Evolutionary conservation across 2,113 vertebrate genomes (phyloP).

Genomic region (Gambusia holbrooki): DNA sequence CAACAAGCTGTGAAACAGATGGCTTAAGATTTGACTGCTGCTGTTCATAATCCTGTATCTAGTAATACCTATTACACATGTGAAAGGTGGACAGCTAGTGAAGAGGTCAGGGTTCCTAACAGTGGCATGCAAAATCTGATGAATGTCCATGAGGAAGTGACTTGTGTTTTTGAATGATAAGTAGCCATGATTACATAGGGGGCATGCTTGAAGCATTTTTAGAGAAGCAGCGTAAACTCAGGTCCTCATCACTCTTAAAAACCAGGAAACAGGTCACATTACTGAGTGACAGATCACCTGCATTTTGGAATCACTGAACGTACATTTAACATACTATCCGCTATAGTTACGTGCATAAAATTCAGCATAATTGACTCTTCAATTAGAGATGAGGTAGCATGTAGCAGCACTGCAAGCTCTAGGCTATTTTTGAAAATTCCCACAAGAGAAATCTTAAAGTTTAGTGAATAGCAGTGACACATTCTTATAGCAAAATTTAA

Average conservation of each 20-base stretch:
- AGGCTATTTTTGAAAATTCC: background rate
- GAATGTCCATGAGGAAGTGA: background rate
- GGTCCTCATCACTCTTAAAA: background rate
- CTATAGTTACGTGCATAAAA: background rate
- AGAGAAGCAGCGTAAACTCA: slow-evolving; percentile 3
- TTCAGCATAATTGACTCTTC: background rate
- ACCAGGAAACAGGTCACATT: slow-evolving; percentile 1
- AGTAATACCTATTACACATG: slow-evolving; percentile 50
- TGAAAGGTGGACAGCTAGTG: slow-evolving; percentile 22
- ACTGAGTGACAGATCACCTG: background rate
- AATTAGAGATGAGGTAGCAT: background rate
- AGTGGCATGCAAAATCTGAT: background rate
- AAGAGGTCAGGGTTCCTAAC: slow-evolving; percentile 4
- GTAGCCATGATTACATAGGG: background rate
- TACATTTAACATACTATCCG: background rate
- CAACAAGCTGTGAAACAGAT: slow-evolving; percentile 67
- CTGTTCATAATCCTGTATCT: slow-evolving; percentile 48
- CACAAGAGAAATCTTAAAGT: slow-evolving; percentile 4
- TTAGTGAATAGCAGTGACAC: background rate
- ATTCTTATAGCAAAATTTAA: background rate
- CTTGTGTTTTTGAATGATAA: background rate
- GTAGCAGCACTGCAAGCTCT: background rate
- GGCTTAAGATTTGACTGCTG: slow-evolving; percentile 58
- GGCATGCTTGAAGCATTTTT: slow-evolving; percentile 3
- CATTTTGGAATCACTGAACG: background rate